Evolutionary conservation across 2,888 invertebrate species (phyloP).

Genomic region (Ochropleura leucogaster): DNA sequence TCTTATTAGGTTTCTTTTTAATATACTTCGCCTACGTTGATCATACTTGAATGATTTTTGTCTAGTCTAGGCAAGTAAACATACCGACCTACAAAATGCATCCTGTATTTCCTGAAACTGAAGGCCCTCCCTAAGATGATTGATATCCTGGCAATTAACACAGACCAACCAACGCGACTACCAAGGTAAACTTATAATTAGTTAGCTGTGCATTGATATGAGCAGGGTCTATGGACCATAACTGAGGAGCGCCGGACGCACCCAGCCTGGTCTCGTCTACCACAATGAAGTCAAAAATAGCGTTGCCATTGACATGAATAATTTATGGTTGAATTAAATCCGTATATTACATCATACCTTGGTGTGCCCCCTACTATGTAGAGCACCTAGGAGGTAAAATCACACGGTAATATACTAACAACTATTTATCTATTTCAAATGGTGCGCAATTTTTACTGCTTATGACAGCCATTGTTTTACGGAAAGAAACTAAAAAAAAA

Average conservation of each 20-base stretch:
- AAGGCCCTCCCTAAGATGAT: not conserved
- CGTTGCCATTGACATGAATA: conserved; percentile 64
- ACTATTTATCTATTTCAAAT: not conserved
- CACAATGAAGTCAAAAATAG: conserved; percentile 66
- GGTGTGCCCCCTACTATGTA: conserved; percentile 27
- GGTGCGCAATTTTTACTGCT: not conserved
- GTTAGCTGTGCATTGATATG: conserved; percentile 38
- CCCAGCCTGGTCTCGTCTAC: conserved; percentile 51
- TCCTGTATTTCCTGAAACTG: not conserved
- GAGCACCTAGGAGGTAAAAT: not conserved
- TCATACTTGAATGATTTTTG: not conserved
- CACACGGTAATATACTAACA: not conserved
- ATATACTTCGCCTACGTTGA: not conserved
- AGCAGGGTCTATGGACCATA: conserved; percentile 58
- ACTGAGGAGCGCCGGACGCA: conserved; percentile 63
- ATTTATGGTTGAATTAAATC: conserved; percentile 61
- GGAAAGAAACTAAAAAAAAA: too few species aligned
- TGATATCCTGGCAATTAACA: not conserved
- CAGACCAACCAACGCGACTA: not conserved
- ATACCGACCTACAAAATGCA: not conserved
- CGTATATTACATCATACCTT: conserved; percentile 59
- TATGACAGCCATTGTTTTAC: not conserved
- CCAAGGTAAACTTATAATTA: conserved; percentile 10
- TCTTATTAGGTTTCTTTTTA: not conserved
- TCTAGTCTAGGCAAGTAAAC: not conserved